phyloP scores from a whole-genome alignment of 2,797 vertebrate genomes.

The Carapus acus region DNA sequence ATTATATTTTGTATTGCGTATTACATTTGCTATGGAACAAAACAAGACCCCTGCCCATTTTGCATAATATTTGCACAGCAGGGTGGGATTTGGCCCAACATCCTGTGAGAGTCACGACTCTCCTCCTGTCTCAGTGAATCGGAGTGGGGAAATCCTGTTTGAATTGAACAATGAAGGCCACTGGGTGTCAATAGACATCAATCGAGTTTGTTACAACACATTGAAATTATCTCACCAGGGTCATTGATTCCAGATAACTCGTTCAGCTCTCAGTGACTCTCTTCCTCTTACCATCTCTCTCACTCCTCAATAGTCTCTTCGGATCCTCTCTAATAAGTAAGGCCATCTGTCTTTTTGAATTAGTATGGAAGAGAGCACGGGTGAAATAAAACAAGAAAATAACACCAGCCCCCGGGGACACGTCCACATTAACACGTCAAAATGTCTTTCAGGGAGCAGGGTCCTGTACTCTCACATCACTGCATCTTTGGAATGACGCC shows the following conservation, averaged over 20 bases:
- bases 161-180: slow-evolving; percentile 33
- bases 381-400: slow-evolving; percentile 31
- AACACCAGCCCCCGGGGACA: slow-evolving; percentile 23
- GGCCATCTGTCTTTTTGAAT: slow-evolving; percentile 51
- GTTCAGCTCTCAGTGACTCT: slow-evolving; percentile 31
- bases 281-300: too few species aligned
- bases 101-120: too few species aligned
- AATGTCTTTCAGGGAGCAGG: slow-evolving; percentile 33
- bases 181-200: slow-evolving; percentile 45
- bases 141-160: too few species aligned
- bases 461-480: slow-evolving; percentile 37
- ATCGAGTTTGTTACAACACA: slow-evolving; percentile 50
- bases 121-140: too few species aligned
- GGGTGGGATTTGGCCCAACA: too few species aligned
- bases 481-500: slow-evolving; percentile 14
- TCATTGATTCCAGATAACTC: slow-evolving; percentile 59
- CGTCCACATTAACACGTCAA: slow-evolving; percentile 32
- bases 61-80: too few species aligned
- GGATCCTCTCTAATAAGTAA: slow-evolving; percentile 40
- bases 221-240: slow-evolving; percentile 46
- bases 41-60: too few species aligned
- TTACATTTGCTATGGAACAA: too few species aligned
- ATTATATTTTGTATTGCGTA: too few species aligned
- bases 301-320: slow-evolving; percentile 46
- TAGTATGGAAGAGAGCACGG: slow-evolving; percentile 23